These are phyloP conservation scores for Chloromyia formosa DNA, from an alignment of 2,888 invertebrate species.

Conservation along the genomic window DNA sequence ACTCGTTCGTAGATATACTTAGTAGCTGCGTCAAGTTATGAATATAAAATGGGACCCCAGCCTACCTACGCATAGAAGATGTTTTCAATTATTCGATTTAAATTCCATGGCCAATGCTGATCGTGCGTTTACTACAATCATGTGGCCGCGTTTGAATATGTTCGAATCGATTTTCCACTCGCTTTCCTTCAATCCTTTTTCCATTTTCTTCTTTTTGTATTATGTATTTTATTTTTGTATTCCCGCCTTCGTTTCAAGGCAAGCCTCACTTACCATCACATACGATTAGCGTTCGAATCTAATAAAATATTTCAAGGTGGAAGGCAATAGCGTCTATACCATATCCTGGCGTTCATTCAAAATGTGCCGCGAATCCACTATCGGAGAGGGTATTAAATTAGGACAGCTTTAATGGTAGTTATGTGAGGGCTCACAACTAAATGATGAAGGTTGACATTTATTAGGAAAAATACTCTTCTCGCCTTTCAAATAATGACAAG, in stretches of 20 bases:
- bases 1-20: no score
- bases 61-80: not conserved
- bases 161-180: slow-evolving; percentile 18
- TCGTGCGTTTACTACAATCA: not conserved
- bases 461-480: slow-evolving; percentile 43
- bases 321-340: not conserved
- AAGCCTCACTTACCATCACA: not conserved
- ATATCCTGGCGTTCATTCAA: not conserved
- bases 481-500: slow-evolving; percentile 34
- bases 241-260: not conserved
- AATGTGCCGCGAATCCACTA: not conserved
- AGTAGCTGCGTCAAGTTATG: slow-evolving; percentile 8
- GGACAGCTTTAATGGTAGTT: slow-evolving; percentile 10
- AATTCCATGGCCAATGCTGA: not conserved
- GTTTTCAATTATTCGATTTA: slow-evolving; percentile 24
- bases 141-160: not conserved
- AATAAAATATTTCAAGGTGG: slow-evolving; percentile 21
- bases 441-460: slow-evolving; percentile 44
- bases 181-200: not conserved
- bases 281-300: slow-evolving; percentile 33
- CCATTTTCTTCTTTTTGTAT: not conserved
- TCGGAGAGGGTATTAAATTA: not conserved
- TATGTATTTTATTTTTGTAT: not conserved
- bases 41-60: slow-evolving; percentile 1
- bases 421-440: slow-evolving; percentile 24